Base-by-base conservation (phyloP, 2,888 invertebrate species). In the Meta bourneti region DNA sequence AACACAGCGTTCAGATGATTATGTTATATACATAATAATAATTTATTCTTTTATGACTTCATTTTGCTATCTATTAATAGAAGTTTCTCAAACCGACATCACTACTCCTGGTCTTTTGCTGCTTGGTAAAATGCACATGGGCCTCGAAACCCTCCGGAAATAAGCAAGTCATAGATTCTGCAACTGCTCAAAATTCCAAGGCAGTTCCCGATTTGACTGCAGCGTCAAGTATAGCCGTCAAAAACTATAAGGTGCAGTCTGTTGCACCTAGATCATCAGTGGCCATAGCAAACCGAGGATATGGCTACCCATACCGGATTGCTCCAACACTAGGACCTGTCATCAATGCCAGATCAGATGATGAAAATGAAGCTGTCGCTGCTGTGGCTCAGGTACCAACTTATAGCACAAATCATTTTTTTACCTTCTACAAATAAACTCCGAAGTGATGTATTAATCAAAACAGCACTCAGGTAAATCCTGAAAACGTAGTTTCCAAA, bases 271-370 rank as follows among this genome's bases (percentile, higher is more conserved):
- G 78, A 78, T 82, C 77, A 11, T 80, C 72, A 16, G 51, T 70
- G 5, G 19, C 89, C 1, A 13, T 34, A 7, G 78, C n/a, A 13
- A 51, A 19, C 51, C 9, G 54, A 11, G 72, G 48, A n/a, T 91
- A 91, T 52, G 91, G 91, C 19, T 91, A 91, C 74, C 91, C 91
- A 0, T 88, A 84, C 20, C 54, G 19, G 9, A 88, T 91, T 16
- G 91, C 91, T 5, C 91, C 91, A 2, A 91, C 91, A 1, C 49
- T 91, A 16, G n/a, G 83, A 7, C 91, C 91, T 5, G 49, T 79
- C 19, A 79, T 91, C 69, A 75, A 52, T 49, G n/a, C 88, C 6
- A 71, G 91, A 75, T 84, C 88, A 13, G 91, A 91, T n/a, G 83
- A 16, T 52, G 91, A 91, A 8, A 82, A 87, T 51, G 84, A 88